phyloP scores from a whole-genome alignment of 2,888 invertebrate species.

The Schizotus pectinicornis region DNA sequence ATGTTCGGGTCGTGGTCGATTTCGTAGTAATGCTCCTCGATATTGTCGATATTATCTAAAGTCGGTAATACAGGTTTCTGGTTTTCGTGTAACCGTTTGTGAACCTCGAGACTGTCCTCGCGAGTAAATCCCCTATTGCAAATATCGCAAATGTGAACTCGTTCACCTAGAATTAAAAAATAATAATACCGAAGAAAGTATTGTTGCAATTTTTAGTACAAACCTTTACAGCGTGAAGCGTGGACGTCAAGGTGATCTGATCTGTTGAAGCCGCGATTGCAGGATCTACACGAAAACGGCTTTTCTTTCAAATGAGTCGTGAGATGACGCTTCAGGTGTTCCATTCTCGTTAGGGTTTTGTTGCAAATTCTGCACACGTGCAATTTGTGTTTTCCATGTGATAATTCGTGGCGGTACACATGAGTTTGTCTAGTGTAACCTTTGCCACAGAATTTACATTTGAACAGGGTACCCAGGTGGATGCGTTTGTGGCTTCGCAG shows the following conservation, averaged over 20 bases:
- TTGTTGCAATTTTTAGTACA: no score
- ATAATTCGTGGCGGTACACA: constrained; percentile 54
- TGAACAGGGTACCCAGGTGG: constrained; percentile 53
- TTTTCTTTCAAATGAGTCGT: constrained; percentile 56
- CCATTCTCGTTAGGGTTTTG: constrained; percentile 55
- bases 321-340: constrained; percentile 56
- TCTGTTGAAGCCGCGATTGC: constrained; percentile 56
- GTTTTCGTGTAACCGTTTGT: constrained; percentile 54
- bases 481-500: constrained; percentile 51
- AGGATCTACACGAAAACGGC: constrained; percentile 55
- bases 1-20: constrained; percentile 43
- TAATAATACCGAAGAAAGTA: no score
- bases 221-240: constrained; percentile 52
- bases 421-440: constrained; percentile 54
- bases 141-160: constrained; percentile 58
- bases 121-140: constrained; percentile 59
- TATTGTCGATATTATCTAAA: constrained; percentile 56
- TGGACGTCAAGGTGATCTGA: constrained; percentile 56
- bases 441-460: constrained; percentile 56
- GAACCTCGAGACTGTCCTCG: constrained; percentile 55
- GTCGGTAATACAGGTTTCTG: constrained; percentile 51
- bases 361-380: constrained; percentile 58
- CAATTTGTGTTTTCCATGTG: constrained; percentile 53
- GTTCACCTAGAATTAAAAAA: constrained; percentile 43
- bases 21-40: constrained; percentile 55